Percentiles rank a stretch among this genome's conserved stretches.
phyloP scores from a whole-genome alignment of 2,888 invertebrate species.

The Drosophila aldrichi region DNA sequence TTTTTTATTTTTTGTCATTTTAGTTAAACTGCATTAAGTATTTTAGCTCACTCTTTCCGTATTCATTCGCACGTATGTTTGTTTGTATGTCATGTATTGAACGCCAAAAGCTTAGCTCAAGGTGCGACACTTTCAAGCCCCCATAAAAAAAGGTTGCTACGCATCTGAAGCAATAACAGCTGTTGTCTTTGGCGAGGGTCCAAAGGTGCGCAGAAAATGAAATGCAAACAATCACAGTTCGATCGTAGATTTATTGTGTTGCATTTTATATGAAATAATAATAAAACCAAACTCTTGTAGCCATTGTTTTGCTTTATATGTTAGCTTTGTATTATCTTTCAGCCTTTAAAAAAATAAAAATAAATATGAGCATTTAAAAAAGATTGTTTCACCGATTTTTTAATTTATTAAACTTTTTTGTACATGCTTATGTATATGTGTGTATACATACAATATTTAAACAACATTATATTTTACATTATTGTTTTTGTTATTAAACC shows the following conservation, averaged over 20 bases:
- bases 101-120: background rate
- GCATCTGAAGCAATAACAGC: constrained; percentile 21
- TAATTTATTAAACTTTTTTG: no score
- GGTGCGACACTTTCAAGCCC: constrained; percentile 9
- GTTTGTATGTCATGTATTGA: background rate
- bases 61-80: background rate
- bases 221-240: background rate
- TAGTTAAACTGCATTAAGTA: background rate
- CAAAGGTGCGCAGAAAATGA: constrained; percentile 7
- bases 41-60: background rate
- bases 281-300: no score
- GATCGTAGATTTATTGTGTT: background rate
- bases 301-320: no score
- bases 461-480: no score
- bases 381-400: no score
- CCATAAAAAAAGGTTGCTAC: constrained; percentile 17
- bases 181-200: constrained; percentile 12
- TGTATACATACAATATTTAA: no score
- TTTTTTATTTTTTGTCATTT: background rate
- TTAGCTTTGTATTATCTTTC: no score
- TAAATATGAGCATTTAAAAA: no score
- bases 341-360: background rate
- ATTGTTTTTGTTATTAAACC: no score
- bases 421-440: background rate
- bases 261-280: background rate